Evolutionary conservation across 2,888 invertebrate species (phyloP).

Genomic region (Lamproptera curius): DNA sequence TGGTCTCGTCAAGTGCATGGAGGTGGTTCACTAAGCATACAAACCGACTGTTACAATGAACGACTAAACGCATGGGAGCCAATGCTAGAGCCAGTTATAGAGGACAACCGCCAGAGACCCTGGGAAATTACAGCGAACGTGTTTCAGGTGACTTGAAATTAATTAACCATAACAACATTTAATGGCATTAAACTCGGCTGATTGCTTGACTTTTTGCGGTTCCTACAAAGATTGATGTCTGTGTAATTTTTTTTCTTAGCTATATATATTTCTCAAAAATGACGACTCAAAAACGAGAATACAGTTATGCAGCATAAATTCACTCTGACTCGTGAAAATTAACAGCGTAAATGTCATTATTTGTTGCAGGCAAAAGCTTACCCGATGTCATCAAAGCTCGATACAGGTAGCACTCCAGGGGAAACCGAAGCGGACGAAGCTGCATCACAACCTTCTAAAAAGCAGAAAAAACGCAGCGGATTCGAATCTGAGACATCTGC

Average conservation of each 20-base stretch:
- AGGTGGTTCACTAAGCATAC: conserved; percentile 54
- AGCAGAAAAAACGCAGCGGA: conserved; percentile 54
- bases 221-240: too few relatives aligned
- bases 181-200: too few relatives aligned
- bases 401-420: conserved; percentile 40
- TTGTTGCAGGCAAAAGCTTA: conserved; percentile 74
- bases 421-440: conserved; percentile 41
- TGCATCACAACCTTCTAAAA: conserved; percentile 40
- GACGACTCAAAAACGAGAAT: too few relatives aligned
- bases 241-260: too few relatives aligned
- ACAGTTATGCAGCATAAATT: too few relatives aligned
- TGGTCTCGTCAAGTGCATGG: conserved; percentile 81
- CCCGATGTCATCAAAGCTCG: conserved; percentile 68
- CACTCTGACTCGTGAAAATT: too few relatives aligned
- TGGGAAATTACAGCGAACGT: conserved; percentile 85
- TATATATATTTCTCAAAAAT: too few relatives aligned
- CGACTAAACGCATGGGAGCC: conserved; percentile 89
- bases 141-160: conserved; percentile 69
- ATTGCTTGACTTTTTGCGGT: too few relatives aligned
- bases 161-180: too few relatives aligned
- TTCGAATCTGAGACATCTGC: conserved; percentile 78
- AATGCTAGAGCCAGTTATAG: conserved; percentile 85
- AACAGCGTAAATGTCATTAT: too few relatives aligned
- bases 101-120: conserved; percentile 82
- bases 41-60: conserved; percentile 82